Evolutionary conservation across 2,888 invertebrate genomes (phyloP), one percentile per base, ranked within the genome.

Genomic region (Minunthozetes semirufus): DNA sequence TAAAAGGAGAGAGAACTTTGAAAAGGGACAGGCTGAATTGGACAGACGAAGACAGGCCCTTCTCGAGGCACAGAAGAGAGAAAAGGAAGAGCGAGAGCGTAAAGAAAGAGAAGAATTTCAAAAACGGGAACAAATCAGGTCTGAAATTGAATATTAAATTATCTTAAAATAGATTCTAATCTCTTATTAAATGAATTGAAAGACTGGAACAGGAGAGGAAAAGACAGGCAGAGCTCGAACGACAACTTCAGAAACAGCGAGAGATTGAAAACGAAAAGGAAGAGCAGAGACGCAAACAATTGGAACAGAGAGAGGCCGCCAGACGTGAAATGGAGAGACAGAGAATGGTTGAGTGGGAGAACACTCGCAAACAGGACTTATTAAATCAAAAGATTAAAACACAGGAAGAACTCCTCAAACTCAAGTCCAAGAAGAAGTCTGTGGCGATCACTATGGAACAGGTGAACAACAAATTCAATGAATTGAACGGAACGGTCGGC

Each of bases 11-110:
- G 96, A 98, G 84, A 99, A 99, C 84, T 94, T 94, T 85, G 97
- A 96, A 78, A 91, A 96, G 79, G 99, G 99, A 0, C 97, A 99
- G 82, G 97, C 96, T 0, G 98, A 98, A 84, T 83, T 99, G 76
- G 98, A 99, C 82, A 85, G 94, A 46, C 85, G 98, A 61, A 86
- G 98, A 38, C 91, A 92, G 80, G 87, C 93, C 68, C 85, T 98
- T n/a, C 87, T 92, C 73, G 95, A 96, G 81, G 89, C 90, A 77
- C 93, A 94, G 82, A 87, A 91, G 77, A 92, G 93, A 80, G 96
- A 98, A 81, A 85, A 91, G 81, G 96, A 97, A 79, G 96, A 96
- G 82, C 87, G 95, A 33, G 95, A 98, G 81, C 86, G 94, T 3
- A 94, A 94, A 83, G 94, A 93, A 82, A 87, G 93, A 13, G 94